A percentile compares a stretch with the other conserved stretches of the same genome.
Evolutionary conservation across 2,113 vertebrate genomes (phyloP).

Genomic region (Lamprologus callipterus): DNA sequence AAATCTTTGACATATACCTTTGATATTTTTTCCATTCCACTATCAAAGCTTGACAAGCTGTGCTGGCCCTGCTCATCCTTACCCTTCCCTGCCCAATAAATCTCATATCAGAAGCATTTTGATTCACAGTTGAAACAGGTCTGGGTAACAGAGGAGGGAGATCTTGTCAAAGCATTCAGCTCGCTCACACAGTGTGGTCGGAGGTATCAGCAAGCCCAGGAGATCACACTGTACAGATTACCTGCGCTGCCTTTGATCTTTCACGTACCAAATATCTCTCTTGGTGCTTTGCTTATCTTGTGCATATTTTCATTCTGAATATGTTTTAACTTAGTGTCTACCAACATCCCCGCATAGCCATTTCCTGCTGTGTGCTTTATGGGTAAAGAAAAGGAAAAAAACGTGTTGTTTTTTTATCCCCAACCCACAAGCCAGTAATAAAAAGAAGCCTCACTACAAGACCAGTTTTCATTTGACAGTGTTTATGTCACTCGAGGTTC

Average conservation of each 20-base stretch:
- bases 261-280: constrained; percentile 36
- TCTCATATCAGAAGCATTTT: constrained; percentile 58
- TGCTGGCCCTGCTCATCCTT: constrained; percentile 14
- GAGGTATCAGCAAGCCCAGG: constrained; percentile 29
- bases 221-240: constrained; percentile 52
- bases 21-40: constrained; percentile 46
- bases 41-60: constrained; percentile 50
- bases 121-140: constrained; percentile 55
- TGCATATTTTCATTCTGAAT: constrained; percentile 37
- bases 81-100: constrained; percentile 31
- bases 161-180: constrained; percentile 58
- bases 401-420: neutral
- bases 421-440: neutral
- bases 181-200: constrained; percentile 31
- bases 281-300: constrained; percentile 20
- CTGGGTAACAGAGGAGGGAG: constrained; percentile 41
- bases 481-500: neutral
- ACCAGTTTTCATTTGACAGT: neutral
- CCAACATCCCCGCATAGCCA: neutral
- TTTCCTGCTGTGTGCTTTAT: constrained; percentile 15
- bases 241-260: constrained; percentile 44
- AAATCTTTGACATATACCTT: constrained; percentile 30
- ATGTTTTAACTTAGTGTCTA: constrained; percentile 5
- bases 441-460: neutral
- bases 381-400: neutral